Evolutionary conservation across 2,888 invertebrate species (phyloP).

Genomic region (Erebia aethiops): DNA sequence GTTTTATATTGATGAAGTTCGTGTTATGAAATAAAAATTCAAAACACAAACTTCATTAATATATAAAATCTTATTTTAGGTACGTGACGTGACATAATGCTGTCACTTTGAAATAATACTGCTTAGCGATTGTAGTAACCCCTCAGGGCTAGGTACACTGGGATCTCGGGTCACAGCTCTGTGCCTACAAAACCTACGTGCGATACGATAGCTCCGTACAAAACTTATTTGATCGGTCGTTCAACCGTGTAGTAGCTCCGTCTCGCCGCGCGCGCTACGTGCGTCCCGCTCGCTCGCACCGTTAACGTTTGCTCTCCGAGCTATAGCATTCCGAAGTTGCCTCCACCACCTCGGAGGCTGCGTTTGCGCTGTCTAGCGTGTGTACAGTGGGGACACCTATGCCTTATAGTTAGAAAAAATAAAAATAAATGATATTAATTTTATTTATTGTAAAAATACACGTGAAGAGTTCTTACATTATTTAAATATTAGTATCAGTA

Average conservation of each 20-base stretch:
- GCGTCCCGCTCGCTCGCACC: slow-evolving; percentile 70
- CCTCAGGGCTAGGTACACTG: neutral
- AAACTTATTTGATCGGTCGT: slow-evolving; percentile 83
- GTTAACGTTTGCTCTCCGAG: slow-evolving; percentile 77
- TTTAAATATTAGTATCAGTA: too few relatives aligned
- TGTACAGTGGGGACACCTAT: neutral
- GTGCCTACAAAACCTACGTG: slow-evolving; percentile 53
- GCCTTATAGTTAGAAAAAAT: too few relatives aligned
- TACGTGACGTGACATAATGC: too few relatives aligned
- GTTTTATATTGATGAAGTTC: too few relatives aligned
- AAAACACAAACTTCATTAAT: too few relatives aligned
- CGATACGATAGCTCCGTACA: slow-evolving; percentile 75
- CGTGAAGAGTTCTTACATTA: too few relatives aligned
- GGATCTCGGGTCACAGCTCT: neutral
- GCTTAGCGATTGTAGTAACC: too few relatives aligned
- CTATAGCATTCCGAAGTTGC: slow-evolving; percentile 81
- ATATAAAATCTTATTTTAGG: too few relatives aligned
- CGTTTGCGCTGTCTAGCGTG: slow-evolving; percentile 35
- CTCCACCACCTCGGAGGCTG: slow-evolving; percentile 78
- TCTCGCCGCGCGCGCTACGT: slow-evolving; percentile 56
- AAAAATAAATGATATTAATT: too few relatives aligned
- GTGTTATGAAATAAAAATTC: too few relatives aligned
- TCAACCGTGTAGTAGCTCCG: slow-evolving; percentile 73
- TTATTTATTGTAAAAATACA: too few relatives aligned
- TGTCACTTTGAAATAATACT: too few relatives aligned